Conservation (phyloP, 2,888 invertebrate species). For the Rotaria sp. region DNA sequence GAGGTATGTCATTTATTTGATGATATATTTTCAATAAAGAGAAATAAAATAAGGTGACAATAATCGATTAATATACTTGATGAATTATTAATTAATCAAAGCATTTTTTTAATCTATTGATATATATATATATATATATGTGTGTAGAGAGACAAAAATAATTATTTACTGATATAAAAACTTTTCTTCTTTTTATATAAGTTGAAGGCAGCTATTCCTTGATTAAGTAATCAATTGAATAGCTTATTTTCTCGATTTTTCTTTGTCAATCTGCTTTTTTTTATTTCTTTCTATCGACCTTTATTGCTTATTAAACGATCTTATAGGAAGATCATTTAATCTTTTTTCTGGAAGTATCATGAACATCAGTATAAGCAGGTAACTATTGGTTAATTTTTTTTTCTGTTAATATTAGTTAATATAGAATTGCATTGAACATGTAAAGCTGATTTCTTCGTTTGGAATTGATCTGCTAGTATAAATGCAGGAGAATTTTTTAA, state of each 20-base stretch:
- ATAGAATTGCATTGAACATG: background rate
- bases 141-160: background rate
- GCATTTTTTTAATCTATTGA: background rate
- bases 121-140: background rate
- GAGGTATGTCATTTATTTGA: background rate
- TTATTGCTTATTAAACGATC: background rate
- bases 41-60: background rate
- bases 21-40: background rate
- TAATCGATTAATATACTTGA: background rate
- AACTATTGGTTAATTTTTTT: too few relatives aligned
- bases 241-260: background rate
- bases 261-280: background rate
- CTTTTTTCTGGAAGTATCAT: background rate
- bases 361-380: background rate
- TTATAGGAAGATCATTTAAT: too few relatives aligned
- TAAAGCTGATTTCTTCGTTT: background rate
- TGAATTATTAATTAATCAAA: background rate
- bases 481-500: too few relatives aligned
- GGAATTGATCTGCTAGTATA: background rate
- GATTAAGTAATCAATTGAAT: background rate
- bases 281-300: background rate
- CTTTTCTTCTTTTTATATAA: background rate
- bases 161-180: background rate
- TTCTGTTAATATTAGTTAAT: background rate
- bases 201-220: background rate